These are phyloP conservation scores for Meteorus cinctellus DNA, from an alignment of 2,888 invertebrate genomes.

Conservation along the genomic window DNA sequence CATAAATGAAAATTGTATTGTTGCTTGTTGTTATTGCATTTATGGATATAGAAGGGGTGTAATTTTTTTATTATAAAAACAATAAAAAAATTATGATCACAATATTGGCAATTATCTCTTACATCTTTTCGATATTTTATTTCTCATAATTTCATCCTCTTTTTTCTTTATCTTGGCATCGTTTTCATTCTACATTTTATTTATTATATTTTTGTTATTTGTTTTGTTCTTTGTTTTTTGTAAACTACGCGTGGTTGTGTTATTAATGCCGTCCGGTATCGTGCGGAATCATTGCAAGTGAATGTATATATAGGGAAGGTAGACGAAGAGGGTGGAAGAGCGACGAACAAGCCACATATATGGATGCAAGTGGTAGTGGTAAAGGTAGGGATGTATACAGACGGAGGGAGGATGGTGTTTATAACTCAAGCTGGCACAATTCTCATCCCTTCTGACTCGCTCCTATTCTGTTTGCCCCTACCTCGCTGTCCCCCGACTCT, in stretches of 20 bases:
- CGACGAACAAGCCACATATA: conserved; percentile 30
- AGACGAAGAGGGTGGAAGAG: conserved; percentile 39
- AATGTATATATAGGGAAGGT: conserved; percentile 24
- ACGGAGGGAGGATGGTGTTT: conserved; percentile 65
- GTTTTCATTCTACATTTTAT: conserved; percentile 38
- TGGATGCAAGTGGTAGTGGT: conserved; percentile 40
- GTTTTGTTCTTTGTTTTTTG: background rate
- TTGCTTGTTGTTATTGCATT: no score
- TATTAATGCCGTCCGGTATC: conserved; percentile 62
- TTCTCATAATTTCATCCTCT: conserved; percentile 29
- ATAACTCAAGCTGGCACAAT: conserved; percentile 67
- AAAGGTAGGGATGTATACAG: conserved; percentile 36
- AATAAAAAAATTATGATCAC: no score
- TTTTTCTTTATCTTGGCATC: conserved; percentile 32
- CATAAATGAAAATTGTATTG: conserved; percentile 51
- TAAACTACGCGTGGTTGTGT: conserved; percentile 53
- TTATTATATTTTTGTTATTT: conserved; percentile 51
- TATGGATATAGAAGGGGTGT: no score
- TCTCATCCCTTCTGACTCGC: conserved; percentile 48
- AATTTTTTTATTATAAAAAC: no score
- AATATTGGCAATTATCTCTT: background rate
- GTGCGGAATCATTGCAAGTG: conserved; percentile 35
- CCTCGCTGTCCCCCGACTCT: conserved; percentile 12
- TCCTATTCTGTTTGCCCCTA: background rate
- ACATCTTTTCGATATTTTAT: conserved; percentile 30